These are phyloP conservation scores for Trissoscelio sp. DNA, from an alignment of 2,888 invertebrate species.

Conservation along the genomic window DNA sequence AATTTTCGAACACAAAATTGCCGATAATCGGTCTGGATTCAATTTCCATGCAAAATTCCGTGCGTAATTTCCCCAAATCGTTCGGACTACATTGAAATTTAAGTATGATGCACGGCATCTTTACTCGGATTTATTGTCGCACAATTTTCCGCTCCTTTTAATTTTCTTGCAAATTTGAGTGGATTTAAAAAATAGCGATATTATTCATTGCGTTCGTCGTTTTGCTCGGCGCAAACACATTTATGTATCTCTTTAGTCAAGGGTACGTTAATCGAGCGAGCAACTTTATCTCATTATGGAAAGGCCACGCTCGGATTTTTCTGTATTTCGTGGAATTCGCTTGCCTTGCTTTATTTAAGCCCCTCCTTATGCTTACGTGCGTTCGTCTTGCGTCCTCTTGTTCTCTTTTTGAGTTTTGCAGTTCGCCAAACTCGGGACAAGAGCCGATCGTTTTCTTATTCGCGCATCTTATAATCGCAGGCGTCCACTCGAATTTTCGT, in stretches of 20 bases:
- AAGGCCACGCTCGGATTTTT: slow-evolving; percentile 73
- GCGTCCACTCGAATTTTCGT: slow-evolving; percentile 71
- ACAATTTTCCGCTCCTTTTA: too few relatives aligned
- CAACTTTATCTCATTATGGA: slow-evolving; percentile 71
- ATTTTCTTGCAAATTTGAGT: background rate
- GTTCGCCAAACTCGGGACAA: slow-evolving; percentile 65
- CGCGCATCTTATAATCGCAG: slow-evolving; percentile 65
- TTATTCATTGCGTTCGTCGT: slow-evolving; percentile 65
- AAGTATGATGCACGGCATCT: slow-evolving; percentile 20
- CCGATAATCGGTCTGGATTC: slow-evolving; percentile 54
- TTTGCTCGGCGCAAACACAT: slow-evolving; percentile 64
- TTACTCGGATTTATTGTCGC: slow-evolving; percentile 16
- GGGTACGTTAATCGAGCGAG: slow-evolving; percentile 68
- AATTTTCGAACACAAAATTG: slow-evolving; percentile 30
- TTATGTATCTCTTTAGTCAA: slow-evolving; percentile 40
- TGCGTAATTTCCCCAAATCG: slow-evolving; percentile 42
- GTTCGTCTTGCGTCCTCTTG: slow-evolving; percentile 51
- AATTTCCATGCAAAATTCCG: slow-evolving; percentile 54
- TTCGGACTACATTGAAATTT: slow-evolving; percentile 31
- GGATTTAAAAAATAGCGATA: slow-evolving; percentile 53
- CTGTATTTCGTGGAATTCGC: slow-evolving; percentile 75
- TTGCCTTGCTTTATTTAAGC: slow-evolving; percentile 70
- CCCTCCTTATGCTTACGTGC: slow-evolving; percentile 67
- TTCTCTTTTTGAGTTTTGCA: slow-evolving; percentile 72
- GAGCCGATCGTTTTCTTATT: slow-evolving; percentile 57